Base-by-base conservation (phyloP, 2,888 invertebrate species). In the Yponomeuta sedellus region DNA sequence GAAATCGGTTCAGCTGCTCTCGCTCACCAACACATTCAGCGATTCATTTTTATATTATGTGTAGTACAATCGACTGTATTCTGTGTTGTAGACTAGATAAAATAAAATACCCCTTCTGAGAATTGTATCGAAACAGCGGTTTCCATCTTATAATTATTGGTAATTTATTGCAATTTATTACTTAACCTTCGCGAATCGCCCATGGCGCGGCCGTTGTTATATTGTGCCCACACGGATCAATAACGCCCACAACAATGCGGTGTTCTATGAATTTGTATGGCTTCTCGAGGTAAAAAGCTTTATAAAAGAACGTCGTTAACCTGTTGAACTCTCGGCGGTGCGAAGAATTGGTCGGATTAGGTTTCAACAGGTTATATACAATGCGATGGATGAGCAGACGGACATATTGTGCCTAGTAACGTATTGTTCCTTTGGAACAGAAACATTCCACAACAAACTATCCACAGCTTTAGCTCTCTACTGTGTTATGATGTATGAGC, bases 141-240 rank as follows among this genome's bases (percentile, higher is more conserved):
- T 58, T 19, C n/a, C 58, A 58, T n/a, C 20, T 61, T 28, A 61
- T 61, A 25, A 25, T 22, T 59, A 59, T 59, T 20, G 59, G 25
- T 59, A 22, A 59, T 59, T 25, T 25, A 59, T 20, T 59, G 28
- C 39, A 62, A 63, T 63, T 44, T 44, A 59, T 63, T 63, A 40
- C 20, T n/a, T 63, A 61, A 16, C 44, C 63, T 63, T 63, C 63
- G 44, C 44, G 2, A 12, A 63, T 63, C 44, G 63, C 63, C 63
- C 63, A 44, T 63, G 63, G 63, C 63, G n/a, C 52, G 63, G 11
- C 44, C 19, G 44, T 12, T 63, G 61, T 28, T 61, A 12, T 19
- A 20, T 10, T 63, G 63, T 44, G 63, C 63, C 63, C 52, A 63
- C 63, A 63, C 63, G 19, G 59, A 61, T 34, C 25, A n/a, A 28